Conservation (phyloP, 2,888 invertebrate species). For the Hybos culiciformis region DNA sequence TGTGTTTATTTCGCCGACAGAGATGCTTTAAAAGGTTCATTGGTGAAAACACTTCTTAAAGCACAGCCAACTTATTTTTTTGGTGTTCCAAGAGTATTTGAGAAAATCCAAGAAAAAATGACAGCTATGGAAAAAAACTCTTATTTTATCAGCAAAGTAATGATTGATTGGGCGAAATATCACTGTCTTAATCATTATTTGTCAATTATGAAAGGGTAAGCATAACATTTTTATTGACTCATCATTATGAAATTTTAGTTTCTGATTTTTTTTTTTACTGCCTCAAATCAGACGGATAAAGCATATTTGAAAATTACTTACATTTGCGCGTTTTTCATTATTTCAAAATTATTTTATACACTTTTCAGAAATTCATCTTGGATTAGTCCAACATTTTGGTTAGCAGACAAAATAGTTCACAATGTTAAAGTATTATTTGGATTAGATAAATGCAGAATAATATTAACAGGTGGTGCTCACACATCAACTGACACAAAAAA, state of each 20-base stretch:
- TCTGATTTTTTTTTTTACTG: too few species aligned
- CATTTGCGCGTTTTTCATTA: not conserved
- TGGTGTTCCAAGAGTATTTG: conserved; percentile 84
- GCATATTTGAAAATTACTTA: not conserved
- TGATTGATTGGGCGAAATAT: conserved; percentile 52
- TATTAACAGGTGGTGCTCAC: conserved; percentile 71
- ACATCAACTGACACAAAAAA: conserved; percentile 63
- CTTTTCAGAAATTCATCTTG: conserved; percentile 8
- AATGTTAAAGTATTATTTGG: conserved; percentile 65
- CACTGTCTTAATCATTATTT: conserved; percentile 46
- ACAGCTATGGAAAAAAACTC: conserved; percentile 53
- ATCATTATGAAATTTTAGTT: too few species aligned
- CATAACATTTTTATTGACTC: too few species aligned
- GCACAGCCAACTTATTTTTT: conserved; percentile 70
- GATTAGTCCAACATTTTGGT: conserved; percentile 21
- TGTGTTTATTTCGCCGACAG: conserved; percentile 70
- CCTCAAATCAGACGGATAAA: too few species aligned
- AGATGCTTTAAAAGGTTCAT: conserved; percentile 70
- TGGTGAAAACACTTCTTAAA: conserved; percentile 56
- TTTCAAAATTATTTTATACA: not conserved
- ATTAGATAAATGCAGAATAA: conserved; percentile 51
- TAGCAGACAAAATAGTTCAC: conserved; percentile 48
- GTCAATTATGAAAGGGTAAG: conserved; percentile 42
- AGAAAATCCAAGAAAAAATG: conserved; percentile 82
- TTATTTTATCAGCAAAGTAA: conserved; percentile 50